Evolutionary conservation across 2,797 vertebrate species (phyloP).

Genomic region (Coregonus sp.): DNA sequence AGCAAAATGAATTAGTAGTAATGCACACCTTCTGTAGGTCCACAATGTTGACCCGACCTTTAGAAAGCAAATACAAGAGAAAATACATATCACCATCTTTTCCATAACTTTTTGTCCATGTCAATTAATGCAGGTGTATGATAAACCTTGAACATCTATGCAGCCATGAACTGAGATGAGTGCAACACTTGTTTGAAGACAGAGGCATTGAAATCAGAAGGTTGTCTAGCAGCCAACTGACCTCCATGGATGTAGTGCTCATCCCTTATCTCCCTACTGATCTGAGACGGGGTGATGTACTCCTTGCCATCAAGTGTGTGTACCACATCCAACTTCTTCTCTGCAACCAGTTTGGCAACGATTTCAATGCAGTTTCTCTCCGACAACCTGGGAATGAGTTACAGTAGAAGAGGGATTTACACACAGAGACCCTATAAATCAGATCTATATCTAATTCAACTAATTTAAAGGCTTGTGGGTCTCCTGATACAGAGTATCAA

Average conservation of each 20-base stretch:
- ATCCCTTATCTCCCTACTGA: constrained; percentile 88
- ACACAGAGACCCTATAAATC: not conserved
- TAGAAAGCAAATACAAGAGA: not conserved
- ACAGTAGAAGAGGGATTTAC: not conserved
- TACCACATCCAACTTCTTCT: constrained; percentile 92
- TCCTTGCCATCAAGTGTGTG: constrained; percentile 97
- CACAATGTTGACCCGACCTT: constrained; percentile 94
- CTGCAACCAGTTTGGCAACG: constrained; percentile 86
- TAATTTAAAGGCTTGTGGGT: no score
- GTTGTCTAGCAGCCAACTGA: constrained; percentile 57
- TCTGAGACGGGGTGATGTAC: constrained; percentile 92
- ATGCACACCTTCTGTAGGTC: constrained; percentile 89
- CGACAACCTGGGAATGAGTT: constrained; percentile 78
- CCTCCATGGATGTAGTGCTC: constrained; percentile 89
- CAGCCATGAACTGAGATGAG: not conserved
- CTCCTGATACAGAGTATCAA: not conserved
- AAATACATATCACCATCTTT: not conserved
- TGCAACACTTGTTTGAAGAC: not conserved
- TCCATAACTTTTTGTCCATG: not conserved
- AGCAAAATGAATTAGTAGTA: not conserved
- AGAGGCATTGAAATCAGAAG: not conserved
- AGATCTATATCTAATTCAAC: not conserved
- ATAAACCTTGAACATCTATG: not conserved
- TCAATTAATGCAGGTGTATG: not conserved
- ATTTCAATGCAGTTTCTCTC: constrained; percentile 97